These are phyloP conservation scores for Agrochola circellaris DNA, from an alignment of 2,888 invertebrate genomes.

Conservation along the genomic window DNA sequence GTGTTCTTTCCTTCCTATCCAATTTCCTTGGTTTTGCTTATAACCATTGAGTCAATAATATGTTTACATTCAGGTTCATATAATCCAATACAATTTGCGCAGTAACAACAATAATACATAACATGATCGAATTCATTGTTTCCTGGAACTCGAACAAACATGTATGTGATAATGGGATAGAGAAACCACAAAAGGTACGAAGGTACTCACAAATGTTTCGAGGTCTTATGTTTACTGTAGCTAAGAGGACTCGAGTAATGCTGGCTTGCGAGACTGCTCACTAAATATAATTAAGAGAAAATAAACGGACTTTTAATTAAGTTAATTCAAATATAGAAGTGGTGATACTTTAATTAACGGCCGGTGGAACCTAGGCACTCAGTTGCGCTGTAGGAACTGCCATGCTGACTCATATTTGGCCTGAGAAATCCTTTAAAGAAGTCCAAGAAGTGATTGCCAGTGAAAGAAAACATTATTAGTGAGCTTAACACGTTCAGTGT, in stretches of 20 bases:
- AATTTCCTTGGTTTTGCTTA: background rate
- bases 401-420: background rate
- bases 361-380: background rate
- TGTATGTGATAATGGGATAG: background rate
- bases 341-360: background rate
- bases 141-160: background rate
- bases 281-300: constrained; percentile 16
- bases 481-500: too few relatives aligned
- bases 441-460: too few relatives aligned
- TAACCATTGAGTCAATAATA: background rate
- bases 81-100: background rate
- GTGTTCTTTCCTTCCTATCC: background rate
- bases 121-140: constrained; percentile 2
- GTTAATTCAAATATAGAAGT: constrained; percentile 1
- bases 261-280: background rate
- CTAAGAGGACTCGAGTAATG: background rate
- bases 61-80: background rate
- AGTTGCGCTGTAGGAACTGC: background rate
- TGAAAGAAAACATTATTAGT: too few relatives aligned
- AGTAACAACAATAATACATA: background rate
- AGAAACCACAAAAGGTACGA: background rate
- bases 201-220: background rate
- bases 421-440: background rate
- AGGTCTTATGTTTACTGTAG: background rate
- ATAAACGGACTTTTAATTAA: background rate